Base-by-base conservation (phyloP, 2,113 vertebrate species). In the Amblyopsis rosae region DNA sequence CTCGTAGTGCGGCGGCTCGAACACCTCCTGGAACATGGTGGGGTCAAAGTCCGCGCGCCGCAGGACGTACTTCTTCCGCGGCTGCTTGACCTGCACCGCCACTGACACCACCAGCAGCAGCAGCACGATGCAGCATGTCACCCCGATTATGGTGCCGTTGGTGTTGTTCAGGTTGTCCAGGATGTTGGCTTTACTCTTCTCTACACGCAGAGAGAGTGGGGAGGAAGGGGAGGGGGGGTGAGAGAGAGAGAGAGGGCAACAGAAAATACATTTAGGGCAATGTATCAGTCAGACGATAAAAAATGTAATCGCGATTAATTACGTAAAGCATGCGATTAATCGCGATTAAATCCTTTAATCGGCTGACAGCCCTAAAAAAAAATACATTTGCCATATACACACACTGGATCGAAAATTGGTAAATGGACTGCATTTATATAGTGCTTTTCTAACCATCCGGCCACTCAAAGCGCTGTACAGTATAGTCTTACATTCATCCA, bases 151-250 rank as follows among this genome's bases (percentile, higher is more conserved):
- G 72, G 96, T 97, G 73, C 97, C 94, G 59, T 97, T 98, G 77
- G 96, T 98, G 91, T 96, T 98, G 90, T 96, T 98, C 81, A 99
- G 95, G 93, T 98, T 98, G 89, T 99, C 96, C 89, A 98, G 90
- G 75, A 99, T 89, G 88, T 94, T 97, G 68, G 95, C 90, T 90
- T 98, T 99, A 87, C 95, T 94, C 84, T 98, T 98, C 83, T 96
- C 98, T 99, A 90, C 62, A 70, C 51, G 69, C 64, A 61, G 69
- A 19, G 9, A 11, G 15, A 33, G 15, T 15, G 19, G 26, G 62
- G 13, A 16, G 26, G 65, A 47, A n/a, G 13, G 16, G 8, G 19
- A 19, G 13, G 10, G 3, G 57, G 32, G 9, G 46, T 6, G 0
- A 4, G 9, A 67, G 46, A 19, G 49, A 26, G 48, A 70, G 33